A percentile compares a stretch with the other conserved stretches of the same genome.
Conservation (phyloP, 2,888 invertebrate species). For the Drosophila meridiana region DNA sequence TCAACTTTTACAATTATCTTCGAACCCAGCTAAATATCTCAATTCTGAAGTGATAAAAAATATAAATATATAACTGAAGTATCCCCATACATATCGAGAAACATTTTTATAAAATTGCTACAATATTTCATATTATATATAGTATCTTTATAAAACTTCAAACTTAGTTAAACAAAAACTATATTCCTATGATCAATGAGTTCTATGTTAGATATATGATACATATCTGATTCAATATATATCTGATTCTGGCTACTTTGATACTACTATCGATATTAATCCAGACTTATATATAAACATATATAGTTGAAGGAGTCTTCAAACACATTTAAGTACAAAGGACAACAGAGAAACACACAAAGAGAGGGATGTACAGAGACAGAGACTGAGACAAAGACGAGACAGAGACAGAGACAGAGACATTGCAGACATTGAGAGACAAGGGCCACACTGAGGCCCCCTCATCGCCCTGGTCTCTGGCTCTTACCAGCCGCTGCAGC, state of each 20-base stretch:
- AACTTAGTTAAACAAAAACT: too few species aligned
- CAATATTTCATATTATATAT: too few species aligned
- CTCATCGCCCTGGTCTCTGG: conserved; percentile 14
- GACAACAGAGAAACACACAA: background rate
- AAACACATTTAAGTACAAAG: background rate
- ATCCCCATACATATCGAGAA: too few species aligned
- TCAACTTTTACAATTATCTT: background rate
- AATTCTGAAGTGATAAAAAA: background rate
- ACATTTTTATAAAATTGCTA: too few species aligned
- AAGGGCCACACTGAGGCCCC: background rate
- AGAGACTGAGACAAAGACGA: background rate
- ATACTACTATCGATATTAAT: too few species aligned
- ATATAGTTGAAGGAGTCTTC: background rate
- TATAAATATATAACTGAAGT: background rate
- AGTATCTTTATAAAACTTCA: too few species aligned
- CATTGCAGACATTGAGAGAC: background rate
- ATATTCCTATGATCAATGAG: background rate
- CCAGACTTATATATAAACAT: background rate
- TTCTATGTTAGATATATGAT: too few species aligned
- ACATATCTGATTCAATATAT: too few species aligned
- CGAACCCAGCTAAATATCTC: too few species aligned
- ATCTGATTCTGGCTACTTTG: too few species aligned
- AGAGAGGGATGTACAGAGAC: rapidly evolving
- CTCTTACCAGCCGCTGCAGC: conserved; percentile 95
- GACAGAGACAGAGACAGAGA: background rate